phyloP scores from a whole-genome alignment of 1,140 invertebrate species.

The Pomacea maculata region DNA sequence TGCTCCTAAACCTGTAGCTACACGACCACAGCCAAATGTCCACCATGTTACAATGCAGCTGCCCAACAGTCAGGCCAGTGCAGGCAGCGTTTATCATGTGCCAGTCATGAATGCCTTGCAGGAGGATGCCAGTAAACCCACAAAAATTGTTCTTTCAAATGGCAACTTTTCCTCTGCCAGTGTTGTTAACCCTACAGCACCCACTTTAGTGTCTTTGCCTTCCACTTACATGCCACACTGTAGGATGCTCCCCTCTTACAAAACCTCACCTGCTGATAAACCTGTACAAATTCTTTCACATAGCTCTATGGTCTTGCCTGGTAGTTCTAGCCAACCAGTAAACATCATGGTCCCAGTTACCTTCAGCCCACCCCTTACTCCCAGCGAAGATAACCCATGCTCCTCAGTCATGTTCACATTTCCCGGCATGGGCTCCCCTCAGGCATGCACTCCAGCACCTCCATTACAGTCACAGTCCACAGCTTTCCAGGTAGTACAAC shows the following conservation, averaged over 20 bases:
- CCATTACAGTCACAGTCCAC: neutral
- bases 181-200: slow-evolving; percentile 31
- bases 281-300: slow-evolving; percentile 34
- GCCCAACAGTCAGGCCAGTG: neutral
- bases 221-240: slow-evolving; percentile 32
- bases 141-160: slow-evolving; percentile 1
- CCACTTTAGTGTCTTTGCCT: slow-evolving; percentile 21
- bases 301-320: slow-evolving; percentile 31
- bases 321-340: slow-evolving; percentile 34
- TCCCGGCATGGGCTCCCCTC: slow-evolving; percentile 7
- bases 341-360: slow-evolving; percentile 46
- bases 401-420: slow-evolving; percentile 35
- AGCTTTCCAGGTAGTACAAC: slow-evolving; percentile 16
- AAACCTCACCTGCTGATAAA: slow-evolving; percentile 4
- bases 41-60: slow-evolving; percentile 26
- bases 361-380: slow-evolving; percentile 44
- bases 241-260: slow-evolving; percentile 21
- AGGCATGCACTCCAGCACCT: slow-evolving; percentile 1
- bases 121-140: neutral
- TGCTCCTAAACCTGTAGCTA: slow-evolving; percentile 11
- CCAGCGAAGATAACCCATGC: slow-evolving; percentile 26
- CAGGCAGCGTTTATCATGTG: slow-evolving; percentile 2
- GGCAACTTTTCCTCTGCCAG: no score
- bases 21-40: neutral
- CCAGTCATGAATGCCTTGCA: slow-evolving; percentile 17